Evolutionary conservation across 2,888 invertebrate genomes (phyloP).

Genomic region (Andrena flavipes): DNA sequence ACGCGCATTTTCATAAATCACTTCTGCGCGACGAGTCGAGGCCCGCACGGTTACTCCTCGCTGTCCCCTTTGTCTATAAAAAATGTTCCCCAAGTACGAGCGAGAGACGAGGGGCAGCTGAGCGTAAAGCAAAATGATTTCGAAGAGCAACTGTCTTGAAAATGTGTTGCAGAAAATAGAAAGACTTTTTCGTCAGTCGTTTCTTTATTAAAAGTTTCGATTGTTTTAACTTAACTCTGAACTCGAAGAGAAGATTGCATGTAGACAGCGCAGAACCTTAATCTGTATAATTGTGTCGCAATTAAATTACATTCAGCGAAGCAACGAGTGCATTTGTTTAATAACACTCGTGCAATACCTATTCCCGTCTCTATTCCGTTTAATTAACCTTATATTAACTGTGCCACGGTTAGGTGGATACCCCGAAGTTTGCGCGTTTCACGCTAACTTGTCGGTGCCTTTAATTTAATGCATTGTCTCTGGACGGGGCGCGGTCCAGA

Average conservation of each 20-base stretch:
- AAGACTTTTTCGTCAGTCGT: too few relatives aligned
- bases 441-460: conserved; percentile 17
- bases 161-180: not conserved
- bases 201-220: too few relatives aligned
- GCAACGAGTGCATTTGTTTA: conserved; percentile 5
- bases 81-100: not conserved
- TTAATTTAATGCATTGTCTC: conserved; percentile 51
- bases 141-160: not conserved
- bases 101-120: not conserved
- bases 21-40: not conserved
- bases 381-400: conserved; percentile 61
- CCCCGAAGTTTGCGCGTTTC: conserved; percentile 11
- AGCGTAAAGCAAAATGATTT: conserved; percentile 3
- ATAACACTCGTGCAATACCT: conserved; percentile 6
- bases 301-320: conserved; percentile 9
- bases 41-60: not conserved
- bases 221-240: too few relatives aligned
- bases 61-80: conserved; percentile 1
- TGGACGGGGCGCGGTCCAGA: conserved; percentile 21
- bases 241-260: too few relatives aligned
- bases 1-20: conserved; percentile 1
- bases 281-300: not conserved
- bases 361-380: conserved; percentile 27
- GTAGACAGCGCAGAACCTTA: too few relatives aligned
- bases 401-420: not conserved